A percentile compares a stretch with the other conserved stretches of the same genome.
Conservation (phyloP, 1,140 invertebrate species). For the Drosophila melanogaster region Release_6_plus_ISO1_MT NT_033779.5:17468001-17468500, state of each 20-base stretch:
- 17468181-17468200: conserved; percentile 14
- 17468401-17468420: conserved; percentile 25
- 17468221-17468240: conserved; percentile 6
- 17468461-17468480: conserved; percentile 67
- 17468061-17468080: conserved; percentile 34
- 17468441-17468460: conserved; percentile 39
- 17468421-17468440: conserved; percentile 26
- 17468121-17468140: conserved; percentile 4
- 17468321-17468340: conserved; percentile 54
- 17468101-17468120: conserved; percentile 9
- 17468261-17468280: conserved; percentile 19
- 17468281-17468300: conserved; percentile 62
- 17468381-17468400: conserved; percentile 46
- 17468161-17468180: conserved; percentile 58
- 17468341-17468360: conserved; percentile 36
- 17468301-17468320: conserved; percentile 73
- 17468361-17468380: conserved; percentile 48
- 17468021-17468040: conserved; percentile 29
- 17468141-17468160: conserved; percentile 21
- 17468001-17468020: conserved; percentile 33
- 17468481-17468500: conserved; percentile 75
- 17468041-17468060: conserved; percentile 28
- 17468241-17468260: conserved; percentile 31
- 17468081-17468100: conserved; percentile 9
- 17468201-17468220: conserved; percentile 12